Evolutionary conservation across 2,113 vertebrate species (phyloP).

Genomic region (Actinemys pallida): DNA sequence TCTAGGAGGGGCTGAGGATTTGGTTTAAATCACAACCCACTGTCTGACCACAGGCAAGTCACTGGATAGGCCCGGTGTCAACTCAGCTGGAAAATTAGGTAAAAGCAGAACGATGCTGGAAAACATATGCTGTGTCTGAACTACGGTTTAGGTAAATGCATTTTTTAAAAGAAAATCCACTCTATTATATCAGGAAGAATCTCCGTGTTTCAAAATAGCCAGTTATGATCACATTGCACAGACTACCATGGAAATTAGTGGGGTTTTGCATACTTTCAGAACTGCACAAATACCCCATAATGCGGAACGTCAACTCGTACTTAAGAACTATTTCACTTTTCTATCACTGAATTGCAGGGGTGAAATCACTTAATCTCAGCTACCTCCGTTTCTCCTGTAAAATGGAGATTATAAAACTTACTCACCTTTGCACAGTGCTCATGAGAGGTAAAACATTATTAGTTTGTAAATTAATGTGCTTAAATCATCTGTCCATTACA

Average conservation of each 20-base stretch:
- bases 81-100: not conserved
- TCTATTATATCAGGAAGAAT: fast-evolving
- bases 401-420: not conserved
- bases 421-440: not conserved
- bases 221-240: fast-evolving
- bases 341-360: fast-evolving
- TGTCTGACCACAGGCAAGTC: not conserved
- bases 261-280: fast-evolving
- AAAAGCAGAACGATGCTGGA: not conserved
- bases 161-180: not conserved
- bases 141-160: fast-evolving
- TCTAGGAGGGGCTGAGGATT: not conserved
- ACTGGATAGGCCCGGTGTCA: no score
- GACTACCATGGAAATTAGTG: not conserved
- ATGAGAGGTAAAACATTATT: not conserved
- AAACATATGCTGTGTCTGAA: not conserved
- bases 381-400: fast-evolving
- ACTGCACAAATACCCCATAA: not conserved
- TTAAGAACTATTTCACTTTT: not conserved
- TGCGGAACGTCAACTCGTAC: not conserved
- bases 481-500: fast-evolving
- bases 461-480: fast-evolving
- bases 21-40: not conserved
- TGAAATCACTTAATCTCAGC: fast-evolving
- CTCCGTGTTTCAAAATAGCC: fast-evolving